phyloP scores from a whole-genome alignment of 2,113 vertebrate species.

The Syrrhaptes paradoxus region DNA sequence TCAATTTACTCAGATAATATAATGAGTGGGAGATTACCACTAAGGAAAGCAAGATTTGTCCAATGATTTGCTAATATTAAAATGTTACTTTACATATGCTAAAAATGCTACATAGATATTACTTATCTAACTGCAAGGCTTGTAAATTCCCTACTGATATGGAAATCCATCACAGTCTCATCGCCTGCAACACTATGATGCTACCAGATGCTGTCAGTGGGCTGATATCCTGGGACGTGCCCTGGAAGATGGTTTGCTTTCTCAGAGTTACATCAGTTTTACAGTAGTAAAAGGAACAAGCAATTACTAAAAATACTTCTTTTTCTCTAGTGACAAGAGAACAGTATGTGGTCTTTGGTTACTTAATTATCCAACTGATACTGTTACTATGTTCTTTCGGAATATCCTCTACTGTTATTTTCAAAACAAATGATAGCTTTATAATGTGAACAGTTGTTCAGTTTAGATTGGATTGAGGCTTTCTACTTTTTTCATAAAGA shows the following conservation, averaged over 20 bases:
- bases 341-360: background rate
- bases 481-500: background rate
- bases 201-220: background rate
- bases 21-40: background rate
- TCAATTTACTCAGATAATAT: background rate
- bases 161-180: background rate
- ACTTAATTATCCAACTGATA: background rate
- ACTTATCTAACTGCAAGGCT: background rate
- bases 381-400: background rate
- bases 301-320: background rate
- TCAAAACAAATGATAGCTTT: background rate
- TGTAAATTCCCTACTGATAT: background rate
- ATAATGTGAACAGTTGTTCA: background rate
- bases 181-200: background rate
- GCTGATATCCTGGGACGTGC: fast-evolving
- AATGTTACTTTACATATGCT: background rate
- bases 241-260: background rate
- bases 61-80: background rate
- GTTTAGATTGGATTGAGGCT: background rate
- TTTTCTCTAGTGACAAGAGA: background rate
- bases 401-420: background rate
- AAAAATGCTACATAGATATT: background rate
- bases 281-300: background rate
- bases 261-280: background rate
- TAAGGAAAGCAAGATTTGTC: background rate